phyloP scores from a whole-genome alignment of 2,797 vertebrate species.

The Anisognathus igniventris region DNA sequence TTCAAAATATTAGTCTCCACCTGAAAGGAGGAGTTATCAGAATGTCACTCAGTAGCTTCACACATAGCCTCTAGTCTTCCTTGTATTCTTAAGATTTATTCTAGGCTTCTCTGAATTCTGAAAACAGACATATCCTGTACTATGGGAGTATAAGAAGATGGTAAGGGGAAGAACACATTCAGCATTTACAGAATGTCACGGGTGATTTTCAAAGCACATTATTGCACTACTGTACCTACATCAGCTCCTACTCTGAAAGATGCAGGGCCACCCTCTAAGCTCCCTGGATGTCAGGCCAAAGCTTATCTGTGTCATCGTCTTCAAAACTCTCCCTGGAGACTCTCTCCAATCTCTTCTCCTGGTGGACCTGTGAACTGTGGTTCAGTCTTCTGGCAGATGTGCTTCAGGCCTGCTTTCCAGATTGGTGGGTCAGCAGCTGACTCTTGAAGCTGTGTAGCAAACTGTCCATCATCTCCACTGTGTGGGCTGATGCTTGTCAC shows the following conservation, averaged over 20 bases:
- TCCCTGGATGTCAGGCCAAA: background rate
- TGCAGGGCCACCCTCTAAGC: background rate
- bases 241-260: background rate
- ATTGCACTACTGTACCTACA: background rate
- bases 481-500: background rate
- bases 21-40: background rate
- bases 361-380: background rate
- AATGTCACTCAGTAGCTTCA: background rate
- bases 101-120: background rate
- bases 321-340: background rate
- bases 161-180: background rate
- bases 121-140: background rate
- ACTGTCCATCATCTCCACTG: background rate
- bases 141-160: background rate
- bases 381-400: background rate
- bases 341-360: background rate
- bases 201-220: background rate
- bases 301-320: background rate
- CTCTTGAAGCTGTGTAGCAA: background rate
- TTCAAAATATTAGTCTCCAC: background rate
- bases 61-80: background rate
- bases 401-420: background rate
- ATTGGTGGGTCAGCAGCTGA: background rate
- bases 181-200: background rate
- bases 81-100: background rate